Percentiles rank a stretch among this genome's conserved stretches.
phyloP scores from a whole-genome alignment of 2,113 vertebrate genomes.

The Hemicordylus capensis region DNA sequence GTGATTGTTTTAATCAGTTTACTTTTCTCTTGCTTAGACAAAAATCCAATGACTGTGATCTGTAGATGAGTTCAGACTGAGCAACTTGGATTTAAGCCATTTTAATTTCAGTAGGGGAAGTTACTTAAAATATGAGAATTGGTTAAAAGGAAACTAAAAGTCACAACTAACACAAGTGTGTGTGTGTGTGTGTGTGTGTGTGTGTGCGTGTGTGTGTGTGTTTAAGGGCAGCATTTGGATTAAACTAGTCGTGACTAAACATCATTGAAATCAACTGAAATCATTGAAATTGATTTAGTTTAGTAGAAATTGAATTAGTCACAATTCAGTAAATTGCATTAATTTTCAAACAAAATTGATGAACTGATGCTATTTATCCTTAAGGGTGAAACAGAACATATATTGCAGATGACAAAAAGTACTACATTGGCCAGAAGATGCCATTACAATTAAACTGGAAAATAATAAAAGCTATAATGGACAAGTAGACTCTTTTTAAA shows the following conservation, averaged over 20 bases:
- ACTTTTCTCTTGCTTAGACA: slow-evolving; percentile 7
- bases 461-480: background rate
- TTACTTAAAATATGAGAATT: background rate
- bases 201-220: too few relatives aligned
- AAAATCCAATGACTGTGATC: background rate
- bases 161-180: background rate
- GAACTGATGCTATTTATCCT: too few relatives aligned
- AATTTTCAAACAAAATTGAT: too few relatives aligned
- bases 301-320: too few relatives aligned
- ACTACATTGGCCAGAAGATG: background rate
- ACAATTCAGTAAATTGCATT: too few relatives aligned
- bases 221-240: too few relatives aligned
- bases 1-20: slow-evolving; percentile 14
- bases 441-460: background rate
- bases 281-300: too few relatives aligned
- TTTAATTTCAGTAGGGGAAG: slow-evolving; percentile 2
- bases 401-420: background rate
- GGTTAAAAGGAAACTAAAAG: background rate
- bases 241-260: too few relatives aligned
- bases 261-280: too few relatives aligned
- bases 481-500: background rate
- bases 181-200: too few relatives aligned
- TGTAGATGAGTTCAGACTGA: background rate
- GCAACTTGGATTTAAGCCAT: background rate
- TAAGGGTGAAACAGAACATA: background rate